phyloP scores from a whole-genome alignment of 2,113 vertebrate species.

The Setophaga kirtlandii region DNA sequence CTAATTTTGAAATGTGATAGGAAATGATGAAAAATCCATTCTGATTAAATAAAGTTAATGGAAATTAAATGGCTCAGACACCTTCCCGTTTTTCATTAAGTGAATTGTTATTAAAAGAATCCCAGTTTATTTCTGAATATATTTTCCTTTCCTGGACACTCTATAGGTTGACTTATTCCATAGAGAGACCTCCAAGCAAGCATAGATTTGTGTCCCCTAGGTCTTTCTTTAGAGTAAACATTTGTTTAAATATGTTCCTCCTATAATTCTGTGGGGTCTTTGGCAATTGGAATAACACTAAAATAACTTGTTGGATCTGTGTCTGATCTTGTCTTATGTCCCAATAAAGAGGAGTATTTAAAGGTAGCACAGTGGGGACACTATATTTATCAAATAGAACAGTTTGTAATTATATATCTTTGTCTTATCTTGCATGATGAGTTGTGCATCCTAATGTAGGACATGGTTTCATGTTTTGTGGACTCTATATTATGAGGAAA shows the following conservation, averaged over 20 bases:
- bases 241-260: background rate
- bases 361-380: background rate
- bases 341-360: background rate
- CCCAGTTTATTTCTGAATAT: background rate
- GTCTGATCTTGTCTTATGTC: background rate
- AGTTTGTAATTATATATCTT: background rate
- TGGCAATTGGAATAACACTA: background rate
- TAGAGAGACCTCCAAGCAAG: background rate
- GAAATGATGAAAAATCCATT: background rate
- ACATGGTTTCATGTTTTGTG: background rate
- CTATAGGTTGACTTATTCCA: background rate
- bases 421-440: background rate
- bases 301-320: background rate
- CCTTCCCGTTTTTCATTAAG: background rate
- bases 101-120: background rate
- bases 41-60: background rate
- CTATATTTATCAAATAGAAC: background rate
- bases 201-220: background rate
- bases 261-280: background rate
- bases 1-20: background rate
- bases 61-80: background rate
- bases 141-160: background rate
- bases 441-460: background rate
- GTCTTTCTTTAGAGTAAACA: background rate
- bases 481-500: background rate